Evolutionary conservation across 2,888 invertebrate genomes (phyloP).

Genomic region (Acrobasis suavella): DNA sequence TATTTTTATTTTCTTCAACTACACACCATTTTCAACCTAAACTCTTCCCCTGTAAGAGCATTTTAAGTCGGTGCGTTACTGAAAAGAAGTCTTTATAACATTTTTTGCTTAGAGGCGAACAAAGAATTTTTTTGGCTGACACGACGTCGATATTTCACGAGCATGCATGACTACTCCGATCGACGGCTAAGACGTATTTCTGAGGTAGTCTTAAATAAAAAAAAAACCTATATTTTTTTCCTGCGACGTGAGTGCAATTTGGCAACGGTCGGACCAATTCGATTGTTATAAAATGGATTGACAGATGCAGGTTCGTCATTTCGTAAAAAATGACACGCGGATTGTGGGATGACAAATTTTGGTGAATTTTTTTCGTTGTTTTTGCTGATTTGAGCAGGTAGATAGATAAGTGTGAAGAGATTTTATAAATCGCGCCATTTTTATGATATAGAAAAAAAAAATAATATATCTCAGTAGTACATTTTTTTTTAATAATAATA

Average conservation of each 20-base stretch:
- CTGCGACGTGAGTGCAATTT: slow-evolving; percentile 17
- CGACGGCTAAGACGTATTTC: slow-evolving; percentile 22
- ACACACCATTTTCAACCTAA: background rate
- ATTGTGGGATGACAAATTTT: background rate
- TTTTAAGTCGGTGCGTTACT: background rate
- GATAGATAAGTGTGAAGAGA: background rate
- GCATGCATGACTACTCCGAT: slow-evolving; percentile 26
- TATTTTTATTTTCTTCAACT: slow-evolving; percentile 1
- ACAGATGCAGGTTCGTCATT: slow-evolving; percentile 4
- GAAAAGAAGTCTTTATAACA: slow-evolving; percentile 3
- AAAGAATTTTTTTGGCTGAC: slow-evolving; percentile 27
- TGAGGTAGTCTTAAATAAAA: slow-evolving; percentile 10
- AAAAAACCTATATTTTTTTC: slow-evolving; percentile 13
- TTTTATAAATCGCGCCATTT: no score
- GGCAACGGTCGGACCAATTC: slow-evolving; percentile 6
- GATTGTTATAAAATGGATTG: slow-evolving; percentile 13
- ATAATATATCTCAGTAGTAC: no score
- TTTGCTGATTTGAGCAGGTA: background rate
- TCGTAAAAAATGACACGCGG: background rate
- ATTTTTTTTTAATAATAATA: background rate
- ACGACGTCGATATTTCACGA: slow-evolving; percentile 29
- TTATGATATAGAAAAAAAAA: no score
- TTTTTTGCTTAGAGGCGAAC: slow-evolving; percentile 25
- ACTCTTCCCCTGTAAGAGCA: background rate
- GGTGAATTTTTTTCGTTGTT: background rate